A percentile compares a stretch with the other conserved stretches of the same genome.
Conservation (phyloP, 2,113 vertebrate genomes). For the Chunga burmeisteri region DNA sequence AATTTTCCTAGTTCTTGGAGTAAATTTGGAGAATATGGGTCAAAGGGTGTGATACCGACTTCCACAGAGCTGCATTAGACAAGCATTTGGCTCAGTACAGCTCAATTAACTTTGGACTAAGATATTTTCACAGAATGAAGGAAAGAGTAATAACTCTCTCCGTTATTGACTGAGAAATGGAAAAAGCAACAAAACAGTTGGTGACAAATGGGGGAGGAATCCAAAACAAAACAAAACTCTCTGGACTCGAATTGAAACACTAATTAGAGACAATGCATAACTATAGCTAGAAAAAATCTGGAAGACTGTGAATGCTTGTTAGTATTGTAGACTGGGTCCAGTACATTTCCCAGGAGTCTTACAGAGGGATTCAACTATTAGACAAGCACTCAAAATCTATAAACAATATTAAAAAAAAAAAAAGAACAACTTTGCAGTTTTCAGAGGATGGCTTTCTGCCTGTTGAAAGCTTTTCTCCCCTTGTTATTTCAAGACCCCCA, state of each 20-base stretch:
- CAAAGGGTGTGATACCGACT: neutral
- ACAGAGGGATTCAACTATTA: neutral
- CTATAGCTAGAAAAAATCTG: neutral
- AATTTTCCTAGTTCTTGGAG: neutral
- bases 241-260: neutral
- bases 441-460: conserved; percentile 9
- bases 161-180: neutral
- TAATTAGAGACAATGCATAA: conserved; percentile 5
- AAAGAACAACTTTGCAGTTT: neutral
- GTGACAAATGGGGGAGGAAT: neutral
- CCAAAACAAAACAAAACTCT: conserved; percentile 2
- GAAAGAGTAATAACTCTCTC: neutral
- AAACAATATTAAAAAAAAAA: neutral
- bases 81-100: neutral
- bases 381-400: neutral
- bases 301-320: neutral
- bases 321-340: neutral
- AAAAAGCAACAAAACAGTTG: neutral
- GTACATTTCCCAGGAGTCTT: neutral
- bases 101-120: neutral
- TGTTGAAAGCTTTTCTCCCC: neutral
- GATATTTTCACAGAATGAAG: neutral
- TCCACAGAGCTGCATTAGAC: neutral
- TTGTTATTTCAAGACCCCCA: conserved; percentile 13
- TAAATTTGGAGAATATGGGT: neutral